Percentiles rank a stretch among this genome's conserved stretches.
These are phyloP conservation scores for Lithophane ornitopus DNA, from an alignment of 2,888 invertebrate species.

Conservation along the genomic window DNA sequence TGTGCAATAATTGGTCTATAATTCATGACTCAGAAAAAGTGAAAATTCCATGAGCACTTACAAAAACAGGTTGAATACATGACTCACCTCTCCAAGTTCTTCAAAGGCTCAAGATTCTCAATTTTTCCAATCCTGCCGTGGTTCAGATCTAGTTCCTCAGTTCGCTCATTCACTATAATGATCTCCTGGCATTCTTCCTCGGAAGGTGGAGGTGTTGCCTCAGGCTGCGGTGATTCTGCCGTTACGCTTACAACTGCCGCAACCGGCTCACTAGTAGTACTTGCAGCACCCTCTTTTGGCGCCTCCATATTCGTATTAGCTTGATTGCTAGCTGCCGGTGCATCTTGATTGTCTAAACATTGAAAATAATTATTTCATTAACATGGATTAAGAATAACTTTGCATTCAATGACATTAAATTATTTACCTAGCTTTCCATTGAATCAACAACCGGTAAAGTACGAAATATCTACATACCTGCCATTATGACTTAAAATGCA, in stretches of 20 bases:
- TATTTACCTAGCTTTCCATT: neutral
- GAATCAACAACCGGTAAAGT: constrained; percentile 25
- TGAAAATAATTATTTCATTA: constrained; percentile 17
- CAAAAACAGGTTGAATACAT: constrained; percentile 10
- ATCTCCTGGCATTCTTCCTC: constrained; percentile 90
- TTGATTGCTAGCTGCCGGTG: constrained; percentile 64
- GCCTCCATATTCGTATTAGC: constrained; percentile 67
- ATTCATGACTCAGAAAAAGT: constrained; percentile 22
- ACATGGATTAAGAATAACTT: constrained; percentile 17
- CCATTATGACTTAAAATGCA: constrained; percentile 53
- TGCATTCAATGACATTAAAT: too few species aligned
- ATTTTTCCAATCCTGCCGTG: constrained; percentile 96
- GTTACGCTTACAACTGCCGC: constrained; percentile 55
- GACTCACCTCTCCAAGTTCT: constrained; percentile 92
- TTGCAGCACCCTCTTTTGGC: constrained; percentile 48
- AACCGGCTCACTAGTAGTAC: constrained; percentile 55
- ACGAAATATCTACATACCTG: constrained; percentile 63
- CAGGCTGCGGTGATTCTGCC: constrained; percentile 74
- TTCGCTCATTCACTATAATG: constrained; percentile 92
- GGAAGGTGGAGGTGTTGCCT: constrained; percentile 77
- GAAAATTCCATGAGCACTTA: neutral
- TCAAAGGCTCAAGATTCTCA: constrained; percentile 95
- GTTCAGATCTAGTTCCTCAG: constrained; percentile 95
- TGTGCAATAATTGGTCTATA: neutral
- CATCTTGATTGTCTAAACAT: constrained; percentile 74